Evolutionary conservation across 35 echinoderm and acorn worm genomes (phyloP), one percentile per base, ranked within the genome.

Genomic region (Lytechinus variegatus): DNA sequence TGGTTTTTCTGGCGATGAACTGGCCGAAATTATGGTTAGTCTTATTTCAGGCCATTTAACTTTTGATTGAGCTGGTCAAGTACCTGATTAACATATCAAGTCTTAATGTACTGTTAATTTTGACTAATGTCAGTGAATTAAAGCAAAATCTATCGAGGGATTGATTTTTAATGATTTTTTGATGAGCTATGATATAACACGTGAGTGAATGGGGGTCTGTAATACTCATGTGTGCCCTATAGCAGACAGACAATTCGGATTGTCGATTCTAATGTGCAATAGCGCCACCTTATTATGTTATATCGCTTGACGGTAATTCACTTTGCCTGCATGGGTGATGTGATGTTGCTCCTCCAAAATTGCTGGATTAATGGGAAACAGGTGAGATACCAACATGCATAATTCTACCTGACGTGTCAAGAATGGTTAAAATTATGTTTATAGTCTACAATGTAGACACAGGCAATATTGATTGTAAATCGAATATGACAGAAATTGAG

Each of bases 371-470:
- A 79, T 79, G 66, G n/a, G 19, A 6, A 79, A 79, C 66, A 79
- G 66, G 66, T 79, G 66, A 79, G 66, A 24, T 79, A 24, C 66
- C 66, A 24, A 79, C 66, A 8, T 24, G 19, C 66, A 79, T 71
- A 79, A 79, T 79, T 79, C 66, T 79, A 27, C 66, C 66, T 79
- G 66, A 79, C 66, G 66, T 79, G 66, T 79, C 66, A 79, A 79
- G 66, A 79, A 79, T 79, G 66, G 66, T 79, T 79, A n/a, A 79
- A 79, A 79, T n/a, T 79, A n/a, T 24, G 21, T 79, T 79, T 79
- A 79, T 79, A 79, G 66, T 79, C 66, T 79, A n/a, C 66, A 19
- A 79, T 79, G 21, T n/a, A 79, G 66, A 79, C 66, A 79, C 66
- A 24, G 66, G 21, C 16, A 24, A 16, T 79, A 79, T 79, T 16